Conservation (phyloP, 30 jellyfish, hydroid and myxozoan species). For the Turritopsis rubra region DNA sequence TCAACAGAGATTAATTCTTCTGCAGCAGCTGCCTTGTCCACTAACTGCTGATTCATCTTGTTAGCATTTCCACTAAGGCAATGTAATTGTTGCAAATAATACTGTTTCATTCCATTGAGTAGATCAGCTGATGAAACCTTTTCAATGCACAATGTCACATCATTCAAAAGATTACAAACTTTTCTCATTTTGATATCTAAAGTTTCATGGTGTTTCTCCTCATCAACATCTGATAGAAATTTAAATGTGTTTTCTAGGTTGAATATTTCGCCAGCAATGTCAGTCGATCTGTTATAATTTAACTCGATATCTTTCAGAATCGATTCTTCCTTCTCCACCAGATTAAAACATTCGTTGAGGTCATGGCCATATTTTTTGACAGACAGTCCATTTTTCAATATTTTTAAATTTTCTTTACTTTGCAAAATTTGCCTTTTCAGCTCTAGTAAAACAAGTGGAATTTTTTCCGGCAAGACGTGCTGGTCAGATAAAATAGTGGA, state of each 20-base stretch:
- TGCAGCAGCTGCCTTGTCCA: background rate
- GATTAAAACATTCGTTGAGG: background rate
- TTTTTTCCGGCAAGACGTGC: background rate
- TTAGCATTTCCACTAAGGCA: background rate
- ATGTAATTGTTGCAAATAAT: background rate
- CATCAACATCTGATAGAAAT: background rate
- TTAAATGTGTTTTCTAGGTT: background rate
- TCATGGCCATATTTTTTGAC: background rate
- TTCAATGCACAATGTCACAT: background rate
- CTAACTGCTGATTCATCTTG: background rate
- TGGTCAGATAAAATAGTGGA: background rate
- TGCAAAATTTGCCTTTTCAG: background rate
- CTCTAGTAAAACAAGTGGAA: background rate
- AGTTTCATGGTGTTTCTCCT: background rate
- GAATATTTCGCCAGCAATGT: background rate
- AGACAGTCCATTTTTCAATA: background rate
- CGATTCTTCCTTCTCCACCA: background rate
- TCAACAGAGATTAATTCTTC: background rate
- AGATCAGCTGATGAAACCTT: background rate
- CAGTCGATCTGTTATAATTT: background rate
- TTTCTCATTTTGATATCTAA: background rate
- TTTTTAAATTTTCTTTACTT: background rate
- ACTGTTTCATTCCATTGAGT: background rate
- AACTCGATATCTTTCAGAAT: background rate
- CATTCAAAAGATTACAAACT: background rate